Conservation (phyloP, 2,113 vertebrate species). For the Clinocottus analis region DNA sequence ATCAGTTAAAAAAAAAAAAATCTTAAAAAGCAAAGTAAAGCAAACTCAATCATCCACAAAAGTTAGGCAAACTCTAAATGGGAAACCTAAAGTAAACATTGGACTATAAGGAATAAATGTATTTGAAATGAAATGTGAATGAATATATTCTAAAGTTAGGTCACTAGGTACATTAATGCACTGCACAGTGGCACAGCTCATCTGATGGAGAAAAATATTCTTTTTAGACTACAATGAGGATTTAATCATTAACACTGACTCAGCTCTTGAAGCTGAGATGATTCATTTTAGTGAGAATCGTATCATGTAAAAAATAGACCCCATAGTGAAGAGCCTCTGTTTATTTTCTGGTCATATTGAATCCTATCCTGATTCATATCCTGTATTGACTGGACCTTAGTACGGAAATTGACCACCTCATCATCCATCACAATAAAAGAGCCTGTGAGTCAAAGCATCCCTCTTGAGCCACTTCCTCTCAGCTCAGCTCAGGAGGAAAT, state of each 20-base stretch:
- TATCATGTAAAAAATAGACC: slow-evolving; percentile 59
- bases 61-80: background rate
- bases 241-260: slow-evolving; percentile 44
- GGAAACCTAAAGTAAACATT: background rate
- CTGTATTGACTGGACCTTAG: slow-evolving; percentile 57
- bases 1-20: background rate
- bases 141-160: background rate
- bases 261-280: slow-evolving; percentile 38
- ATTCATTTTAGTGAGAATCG: slow-evolving; percentile 41
- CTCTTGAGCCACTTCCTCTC: slow-evolving; percentile 65
- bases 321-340: slow-evolving; percentile 29
- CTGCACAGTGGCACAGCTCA: background rate
- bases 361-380: slow-evolving; percentile 75
- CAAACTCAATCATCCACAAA: background rate
- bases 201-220: slow-evolving; percentile 2
- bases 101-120: background rate
- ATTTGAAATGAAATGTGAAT: no score
- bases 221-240: slow-evolving; percentile 2
- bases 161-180: background rate
- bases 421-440: slow-evolving; percentile 67
- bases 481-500: slow-evolving; percentile 51
- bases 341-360: slow-evolving; percentile 54
- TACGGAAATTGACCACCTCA: slow-evolving; percentile 65
- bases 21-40: no score
- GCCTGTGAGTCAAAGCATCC: slow-evolving; percentile 67